Percentiles rank a stretch among this genome's conserved stretches.
Conservation (phyloP, 2,113 vertebrate genomes). For the Electrona antarctica region DNA sequence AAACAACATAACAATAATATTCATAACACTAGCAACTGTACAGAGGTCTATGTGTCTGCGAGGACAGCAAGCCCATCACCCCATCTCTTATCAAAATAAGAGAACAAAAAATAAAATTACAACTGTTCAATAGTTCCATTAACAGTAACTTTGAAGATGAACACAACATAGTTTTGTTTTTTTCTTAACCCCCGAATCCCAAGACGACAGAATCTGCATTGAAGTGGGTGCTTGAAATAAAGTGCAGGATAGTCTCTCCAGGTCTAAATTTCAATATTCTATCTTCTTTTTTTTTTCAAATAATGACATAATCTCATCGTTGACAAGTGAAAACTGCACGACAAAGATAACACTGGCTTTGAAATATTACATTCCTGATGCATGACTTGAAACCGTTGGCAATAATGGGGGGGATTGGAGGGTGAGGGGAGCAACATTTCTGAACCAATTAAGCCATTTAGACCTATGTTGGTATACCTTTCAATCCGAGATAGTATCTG, state of each 20-base stretch:
- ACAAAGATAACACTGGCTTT: slow-evolving; percentile 28
- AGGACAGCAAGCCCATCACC: slow-evolving; percentile 40
- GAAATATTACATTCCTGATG: slow-evolving; percentile 65
- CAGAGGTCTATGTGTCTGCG: slow-evolving; percentile 49
- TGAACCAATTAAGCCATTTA: no score
- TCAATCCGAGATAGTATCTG: not conserved
- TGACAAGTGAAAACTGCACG: slow-evolving; percentile 26
- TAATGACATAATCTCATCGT: slow-evolving; percentile 47
- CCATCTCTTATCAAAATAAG: slow-evolving; percentile 19
- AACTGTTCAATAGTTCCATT: slow-evolving; percentile 11
- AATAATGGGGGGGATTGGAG: not conserved
- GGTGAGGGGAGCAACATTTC: no score
- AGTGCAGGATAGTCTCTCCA: slow-evolving; percentile 63
- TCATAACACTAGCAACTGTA: slow-evolving; percentile 19
- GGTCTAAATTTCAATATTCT: slow-evolving; percentile 37
- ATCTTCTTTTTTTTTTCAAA: slow-evolving; percentile 25
- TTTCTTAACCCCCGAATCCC: slow-evolving; percentile 2
- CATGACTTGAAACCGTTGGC: slow-evolving; percentile 7
- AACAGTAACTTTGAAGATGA: slow-evolving; percentile 6
- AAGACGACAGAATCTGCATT: slow-evolving; percentile 35
- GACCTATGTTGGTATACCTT: not conserved
- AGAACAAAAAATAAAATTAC: slow-evolving; percentile 1
- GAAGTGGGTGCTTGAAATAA: slow-evolving; percentile 59
- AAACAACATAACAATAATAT: slow-evolving; percentile 13
- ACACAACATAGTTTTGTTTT: slow-evolving; percentile 9